These are phyloP conservation scores for Nemotelus nigrinus DNA, from an alignment of 2,888 invertebrate genomes.

Conservation along the genomic window DNA sequence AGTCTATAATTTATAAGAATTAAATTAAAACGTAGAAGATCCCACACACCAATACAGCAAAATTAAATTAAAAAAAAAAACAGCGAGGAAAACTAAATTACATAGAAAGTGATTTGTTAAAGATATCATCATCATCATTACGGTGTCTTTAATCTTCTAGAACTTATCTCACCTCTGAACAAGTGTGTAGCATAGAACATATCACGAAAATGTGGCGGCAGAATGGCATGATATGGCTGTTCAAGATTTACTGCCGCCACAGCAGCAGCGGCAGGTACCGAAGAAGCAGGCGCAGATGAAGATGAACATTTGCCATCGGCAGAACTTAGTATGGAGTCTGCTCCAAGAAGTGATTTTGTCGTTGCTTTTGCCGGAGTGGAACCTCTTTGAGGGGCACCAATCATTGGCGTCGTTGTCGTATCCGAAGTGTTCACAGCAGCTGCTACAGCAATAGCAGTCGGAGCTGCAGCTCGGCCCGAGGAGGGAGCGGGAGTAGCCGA, in stretches of 20 bases:
- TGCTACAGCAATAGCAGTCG: constrained; percentile 58
- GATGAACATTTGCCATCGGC: constrained; percentile 25
- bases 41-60: not conserved
- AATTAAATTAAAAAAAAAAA: too few species aligned
- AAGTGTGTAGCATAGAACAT: constrained; percentile 74
- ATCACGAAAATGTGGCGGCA: constrained; percentile 71
- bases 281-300: not conserved
- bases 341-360: constrained; percentile 20
- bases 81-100: not conserved
- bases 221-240: constrained; percentile 64
- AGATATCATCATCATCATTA: not conserved
- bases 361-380: constrained; percentile 25
- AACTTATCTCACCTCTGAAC: constrained; percentile 68
- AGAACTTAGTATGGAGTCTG: constrained; percentile 29
- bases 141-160: not conserved
- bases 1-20: not conserved
- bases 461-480: constrained; percentile 56
- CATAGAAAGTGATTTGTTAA: constrained; percentile 24
- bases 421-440: constrained; percentile 37
- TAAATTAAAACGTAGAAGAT: not conserved
- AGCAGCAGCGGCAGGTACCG: constrained; percentile 10
- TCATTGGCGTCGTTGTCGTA: too few species aligned
- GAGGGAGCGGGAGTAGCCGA: constrained; percentile 32
- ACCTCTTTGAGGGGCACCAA: constrained; percentile 26
- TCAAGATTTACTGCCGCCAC: constrained; percentile 61